Evolutionary conservation across 2,113 vertebrate species (phyloP).

Genomic region (Toxotes chatareus): DNA sequence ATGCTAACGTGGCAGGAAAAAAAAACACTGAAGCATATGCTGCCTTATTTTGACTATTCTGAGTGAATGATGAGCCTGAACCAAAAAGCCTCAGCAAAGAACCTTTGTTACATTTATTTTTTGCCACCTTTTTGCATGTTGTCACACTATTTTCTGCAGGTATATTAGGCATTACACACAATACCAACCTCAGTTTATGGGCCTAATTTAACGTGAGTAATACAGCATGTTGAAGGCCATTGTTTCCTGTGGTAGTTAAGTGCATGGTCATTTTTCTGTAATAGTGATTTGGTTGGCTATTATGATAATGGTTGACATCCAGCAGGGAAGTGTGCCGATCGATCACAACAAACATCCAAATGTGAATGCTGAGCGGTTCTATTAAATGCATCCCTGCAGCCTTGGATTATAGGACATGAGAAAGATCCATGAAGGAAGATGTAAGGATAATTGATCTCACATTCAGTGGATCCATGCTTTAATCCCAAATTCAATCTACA

Average conservation of each 20-base stretch:
- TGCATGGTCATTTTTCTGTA: conserved; percentile 60
- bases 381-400: conserved; percentile 49
- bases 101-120: not conserved
- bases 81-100: not conserved
- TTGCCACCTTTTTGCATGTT: conserved; percentile 8
- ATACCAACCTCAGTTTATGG: conserved; percentile 13
- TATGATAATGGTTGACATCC: conserved; percentile 69
- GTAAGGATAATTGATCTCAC: conserved; percentile 36
- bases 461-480: conserved; percentile 14
- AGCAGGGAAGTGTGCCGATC: conserved; percentile 61
- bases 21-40: conserved; percentile 10
- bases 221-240: conserved; percentile 46
- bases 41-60: conserved; percentile 24
- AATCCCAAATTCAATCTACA: conserved; percentile 8
- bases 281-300: conserved; percentile 61
- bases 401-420: conserved; percentile 34
- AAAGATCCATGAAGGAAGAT: conserved; percentile 19
- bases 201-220: conserved; percentile 47
- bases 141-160: conserved; percentile 7
- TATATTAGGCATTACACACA: conserved; percentile 19
- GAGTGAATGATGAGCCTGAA: conserved; percentile 31
- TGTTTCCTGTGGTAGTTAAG: conserved; percentile 62
- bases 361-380: conserved; percentile 41
- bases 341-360: conserved; percentile 58
- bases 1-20: conserved; percentile 9